Base-by-base conservation (phyloP, 2,113 vertebrate species). In the Seriola quinqueradiata region DNA sequence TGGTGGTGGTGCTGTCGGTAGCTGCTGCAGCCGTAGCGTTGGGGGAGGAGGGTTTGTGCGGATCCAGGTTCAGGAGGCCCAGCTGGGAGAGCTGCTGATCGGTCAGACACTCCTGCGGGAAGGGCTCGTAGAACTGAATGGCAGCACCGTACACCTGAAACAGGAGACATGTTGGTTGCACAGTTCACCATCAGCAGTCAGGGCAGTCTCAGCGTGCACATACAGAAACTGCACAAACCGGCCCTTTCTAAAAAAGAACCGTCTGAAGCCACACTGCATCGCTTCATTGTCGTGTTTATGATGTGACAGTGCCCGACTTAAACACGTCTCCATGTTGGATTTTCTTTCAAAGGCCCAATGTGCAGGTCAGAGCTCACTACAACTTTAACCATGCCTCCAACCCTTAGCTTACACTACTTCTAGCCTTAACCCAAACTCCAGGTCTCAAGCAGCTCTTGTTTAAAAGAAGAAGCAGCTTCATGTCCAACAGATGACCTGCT, bases 51-150 rank as follows among this genome's bases (percentile, higher is more conserved):
- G 96, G 79, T 52, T 91, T 96, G 7, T 82, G 90, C 28, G 95
- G 95, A 0, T 79, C 87, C 0, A 75, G 65, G 80, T 83, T 89
- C 65, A 90, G 82, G 79, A 98, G 93, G 32, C 97, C 97, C 86
- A 99, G 92, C 84, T 98, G 98, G 85, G 94, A 91, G 67, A 92
- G 94, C 88, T 99, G 98, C 74, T 96, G 96, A 69, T 98, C 97
- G 3, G 95, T 97, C 90, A 99, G 95, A 85, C 95, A 96, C 89
- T 99, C 98, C 68, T 93, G 95, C 1, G 96, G 93, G 85, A 96
- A 98, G 57, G 95, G 92, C 91, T 99, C 98, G 70, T 98, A 99
- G 94, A 99, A 99, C 94, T 99, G 98, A 90, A 99, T 98, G 92
- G 98, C 98, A 84, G 98, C 98, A 76, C 98, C 98, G 70, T 99